Evolutionary conservation across 2,113 vertebrate genomes (phyloP).

Genomic region (rabbit (Oryctolagus cuniculus)): mOryCun1.1 NC_091433.1:21605501-21606000

Average conservation of each 20-base stretch:
- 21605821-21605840: constrained; percentile 94
- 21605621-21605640: constrained; percentile 12
- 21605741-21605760: constrained; percentile 34
- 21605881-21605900: constrained; percentile 98
- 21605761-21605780: constrained; percentile 41
- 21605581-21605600: constrained; percentile 39
- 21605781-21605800: constrained; percentile 53
- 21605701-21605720: not conserved
- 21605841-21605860: constrained; percentile 97
- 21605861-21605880: constrained; percentile 96
- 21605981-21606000: not conserved
- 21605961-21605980: not conserved
- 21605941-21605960: not conserved
- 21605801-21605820: constrained; percentile 68
- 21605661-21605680: constrained; percentile 30
- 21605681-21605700: not conserved
- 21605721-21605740: not conserved
- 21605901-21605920: constrained; percentile 91
- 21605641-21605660: not conserved
- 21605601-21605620: constrained; percentile 4
- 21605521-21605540: not conserved
- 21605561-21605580: constrained; percentile 35
- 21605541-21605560: not conserved
- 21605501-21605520: constrained; percentile 22
- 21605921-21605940: constrained; percentile 48